A percentile compares a stretch with the other conserved stretches of the same genome.
These are phyloP conservation scores for Habropoda laboriosa DNA, from an alignment of 1,140 invertebrate species.

Conservation along the genomic window DNA sequence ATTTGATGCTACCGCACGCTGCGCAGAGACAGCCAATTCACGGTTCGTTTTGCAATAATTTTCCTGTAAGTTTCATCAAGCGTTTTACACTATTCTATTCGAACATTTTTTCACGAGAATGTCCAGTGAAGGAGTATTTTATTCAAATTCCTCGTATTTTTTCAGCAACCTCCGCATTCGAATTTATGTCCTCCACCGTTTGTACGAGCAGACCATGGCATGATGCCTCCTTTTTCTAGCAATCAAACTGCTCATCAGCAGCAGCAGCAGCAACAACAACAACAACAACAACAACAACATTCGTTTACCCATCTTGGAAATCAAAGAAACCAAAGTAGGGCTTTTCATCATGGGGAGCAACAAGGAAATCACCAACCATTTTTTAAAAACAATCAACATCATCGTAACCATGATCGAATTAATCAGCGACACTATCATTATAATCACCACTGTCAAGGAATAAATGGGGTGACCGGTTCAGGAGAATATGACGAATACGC, in stretches of 20 bases:
- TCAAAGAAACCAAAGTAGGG: conserved; percentile 76
- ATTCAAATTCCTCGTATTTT: background rate
- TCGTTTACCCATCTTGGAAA: conserved; percentile 76
- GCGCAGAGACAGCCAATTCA: conserved; percentile 75
- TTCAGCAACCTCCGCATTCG: conserved; percentile 71
- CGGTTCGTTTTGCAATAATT: conserved; percentile 72
- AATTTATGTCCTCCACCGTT: conserved; percentile 70
- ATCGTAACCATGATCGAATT: conserved; percentile 74
- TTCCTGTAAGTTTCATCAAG: conserved; percentile 68
- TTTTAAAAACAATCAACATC: conserved; percentile 78
- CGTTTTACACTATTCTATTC: background rate
- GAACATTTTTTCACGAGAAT: background rate
- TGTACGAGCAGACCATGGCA: conserved; percentile 71
- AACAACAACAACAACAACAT: conserved; percentile 71
- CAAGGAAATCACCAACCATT: conserved; percentile 75
- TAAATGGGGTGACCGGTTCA: conserved; percentile 71
- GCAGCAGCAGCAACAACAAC: no score
- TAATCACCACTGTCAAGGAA: conserved; percentile 68
- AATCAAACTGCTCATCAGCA: conserved; percentile 73
- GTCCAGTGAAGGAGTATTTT: no score
- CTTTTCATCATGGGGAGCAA: conserved; percentile 72
- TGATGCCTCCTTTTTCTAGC: conserved; percentile 70
- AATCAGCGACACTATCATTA: conserved; percentile 73
- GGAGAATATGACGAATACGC: conserved; percentile 89
- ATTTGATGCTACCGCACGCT: conserved; percentile 74